Conservation (phyloP, 1,140 invertebrate species). For the Bathynomus jamesi region DNA sequence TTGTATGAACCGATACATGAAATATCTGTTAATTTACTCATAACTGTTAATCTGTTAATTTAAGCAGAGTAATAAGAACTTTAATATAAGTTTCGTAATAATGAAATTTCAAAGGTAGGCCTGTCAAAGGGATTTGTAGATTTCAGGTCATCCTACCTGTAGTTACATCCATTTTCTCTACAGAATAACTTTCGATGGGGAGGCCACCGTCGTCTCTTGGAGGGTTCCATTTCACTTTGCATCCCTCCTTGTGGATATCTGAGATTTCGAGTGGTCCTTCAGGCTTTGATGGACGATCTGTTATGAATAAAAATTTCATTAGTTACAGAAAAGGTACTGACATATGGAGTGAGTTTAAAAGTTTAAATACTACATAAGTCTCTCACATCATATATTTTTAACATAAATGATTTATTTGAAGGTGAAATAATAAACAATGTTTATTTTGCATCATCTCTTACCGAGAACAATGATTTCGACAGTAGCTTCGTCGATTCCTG, state of each 20-base stretch:
- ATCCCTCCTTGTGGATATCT: conserved; percentile 89
- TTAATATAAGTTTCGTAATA: too few species aligned
- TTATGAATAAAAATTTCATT: background rate
- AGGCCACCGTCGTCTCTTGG: conserved; percentile 91
- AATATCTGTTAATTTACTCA: too few species aligned
- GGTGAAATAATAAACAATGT: background rate
- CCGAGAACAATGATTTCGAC: conserved; percentile 88
- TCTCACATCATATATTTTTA: too few species aligned
- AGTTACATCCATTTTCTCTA: conserved; percentile 86
- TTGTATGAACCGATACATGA: too few species aligned
- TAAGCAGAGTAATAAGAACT: too few species aligned
- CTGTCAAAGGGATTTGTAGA: too few species aligned
- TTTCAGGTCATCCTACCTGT: too few species aligned
- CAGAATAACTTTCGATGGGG: conserved; percentile 76
- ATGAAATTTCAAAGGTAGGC: too few species aligned
- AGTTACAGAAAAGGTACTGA: background rate
- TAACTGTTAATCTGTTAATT: too few species aligned
- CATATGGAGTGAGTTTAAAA: too few species aligned
- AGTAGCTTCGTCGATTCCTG: conserved; percentile 85
- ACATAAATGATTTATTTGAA: background rate
- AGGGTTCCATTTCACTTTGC: conserved; percentile 90
- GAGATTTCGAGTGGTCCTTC: conserved; percentile 87
- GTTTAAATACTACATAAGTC: too few species aligned
- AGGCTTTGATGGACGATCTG: conserved; percentile 87
- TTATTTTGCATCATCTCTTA: conserved; percentile 43